A percentile compares a stretch with the other conserved stretches of the same genome.
Conservation (phyloP, 1,140 invertebrate genomes). For the Charaxes varanes region DNA sequence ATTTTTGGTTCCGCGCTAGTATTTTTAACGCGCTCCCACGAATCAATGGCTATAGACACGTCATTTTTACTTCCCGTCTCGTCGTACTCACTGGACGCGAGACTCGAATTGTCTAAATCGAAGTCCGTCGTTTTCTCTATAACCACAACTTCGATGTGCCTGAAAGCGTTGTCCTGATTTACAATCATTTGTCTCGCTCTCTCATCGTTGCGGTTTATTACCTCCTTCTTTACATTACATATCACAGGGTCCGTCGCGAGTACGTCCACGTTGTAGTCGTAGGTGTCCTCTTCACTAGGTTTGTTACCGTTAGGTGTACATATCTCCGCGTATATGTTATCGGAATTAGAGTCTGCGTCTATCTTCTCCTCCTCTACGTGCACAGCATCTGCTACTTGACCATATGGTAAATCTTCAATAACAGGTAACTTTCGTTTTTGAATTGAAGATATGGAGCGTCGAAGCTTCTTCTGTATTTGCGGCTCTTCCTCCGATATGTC, state of each 20-base stretch:
- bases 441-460: conserved; percentile 69
- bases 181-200: conserved; percentile 57
- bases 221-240: conserved; percentile 66
- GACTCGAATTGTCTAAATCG: conserved; percentile 58
- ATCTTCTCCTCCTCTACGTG: conserved; percentile 54
- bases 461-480: conserved; percentile 52
- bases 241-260: conserved; percentile 64
- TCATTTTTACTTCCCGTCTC: conserved; percentile 59
- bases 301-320: conserved; percentile 65
- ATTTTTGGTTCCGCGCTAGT: conserved; percentile 46
- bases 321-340: conserved; percentile 78
- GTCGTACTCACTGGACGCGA: conserved; percentile 54
- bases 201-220: conserved; percentile 59
- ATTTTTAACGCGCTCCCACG: conserved; percentile 55
- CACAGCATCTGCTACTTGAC: conserved; percentile 70
- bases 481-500: conserved; percentile 63
- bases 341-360: conserved; percentile 69
- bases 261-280: conserved; percentile 55
- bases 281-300: conserved; percentile 51
- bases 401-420: conserved; percentile 72
- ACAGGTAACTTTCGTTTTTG: conserved; percentile 71
- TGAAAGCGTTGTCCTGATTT: conserved; percentile 64
- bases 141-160: conserved; percentile 72
- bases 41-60: conserved; percentile 55
- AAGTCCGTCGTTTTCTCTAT: conserved; percentile 67